Conservation (phyloP, 2,888 invertebrate genomes). For the Lysandra coridon region DNA sequence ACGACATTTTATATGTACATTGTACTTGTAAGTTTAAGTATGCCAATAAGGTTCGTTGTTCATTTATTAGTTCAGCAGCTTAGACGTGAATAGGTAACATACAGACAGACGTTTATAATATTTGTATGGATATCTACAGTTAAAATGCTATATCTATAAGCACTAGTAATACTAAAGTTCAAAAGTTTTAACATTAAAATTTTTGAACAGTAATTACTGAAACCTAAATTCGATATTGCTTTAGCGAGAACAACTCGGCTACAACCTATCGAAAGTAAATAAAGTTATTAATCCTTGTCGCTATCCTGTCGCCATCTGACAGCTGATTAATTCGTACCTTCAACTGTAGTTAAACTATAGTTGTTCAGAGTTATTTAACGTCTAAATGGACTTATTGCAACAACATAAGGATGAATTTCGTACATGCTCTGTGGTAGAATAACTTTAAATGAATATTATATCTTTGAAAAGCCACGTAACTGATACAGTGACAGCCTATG, state of each 20-base stretch:
- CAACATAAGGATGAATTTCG: neutral
- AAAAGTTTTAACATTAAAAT: neutral
- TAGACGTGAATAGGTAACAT: too few relatives aligned
- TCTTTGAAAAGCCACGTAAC: neutral
- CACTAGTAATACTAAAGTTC: too few relatives aligned
- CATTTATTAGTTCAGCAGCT: too few relatives aligned
- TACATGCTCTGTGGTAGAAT: neutral
- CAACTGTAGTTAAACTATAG: neutral
- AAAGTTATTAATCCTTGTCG: slow-evolving; percentile 14
- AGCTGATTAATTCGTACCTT: slow-evolving; percentile 10
- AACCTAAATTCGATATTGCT: neutral
- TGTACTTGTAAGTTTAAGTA: too few relatives aligned
- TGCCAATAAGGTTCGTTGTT: too few relatives aligned
- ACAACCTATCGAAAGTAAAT: neutral
- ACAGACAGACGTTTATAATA: too few relatives aligned
- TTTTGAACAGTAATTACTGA: neutral
- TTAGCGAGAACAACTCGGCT: neutral
- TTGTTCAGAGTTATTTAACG: neutral
- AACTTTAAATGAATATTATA: neutral
- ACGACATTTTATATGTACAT: too few relatives aligned
- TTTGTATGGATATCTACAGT: too few relatives aligned
- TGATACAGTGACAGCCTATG: neutral
- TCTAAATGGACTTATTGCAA: neutral
- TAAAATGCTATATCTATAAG: too few relatives aligned
- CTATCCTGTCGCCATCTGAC: neutral